A percentile compares a stretch with the other conserved stretches of the same genome.
These are phyloP conservation scores for Gnatocerus cornutus DNA, from an alignment of 2,888 invertebrate species.

Conservation along the genomic window DNA sequence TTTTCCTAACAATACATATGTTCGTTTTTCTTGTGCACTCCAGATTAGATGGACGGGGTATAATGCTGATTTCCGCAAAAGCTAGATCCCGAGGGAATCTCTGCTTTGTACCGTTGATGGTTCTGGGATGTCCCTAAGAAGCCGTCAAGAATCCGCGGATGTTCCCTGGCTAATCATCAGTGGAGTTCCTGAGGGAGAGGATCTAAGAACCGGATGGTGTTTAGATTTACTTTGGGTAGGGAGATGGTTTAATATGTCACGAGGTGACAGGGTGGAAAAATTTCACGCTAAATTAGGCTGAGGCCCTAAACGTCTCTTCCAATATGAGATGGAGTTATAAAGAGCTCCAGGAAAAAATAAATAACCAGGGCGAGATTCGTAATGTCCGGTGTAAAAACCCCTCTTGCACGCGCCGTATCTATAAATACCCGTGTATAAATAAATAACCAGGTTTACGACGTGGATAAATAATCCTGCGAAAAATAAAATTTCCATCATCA, in stretches of 20 bases:
- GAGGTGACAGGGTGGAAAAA: conserved; percentile 32
- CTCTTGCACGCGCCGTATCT: too few relatives aligned
- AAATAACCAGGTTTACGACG: too few relatives aligned
- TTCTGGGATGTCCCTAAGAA: conserved; percentile 36
- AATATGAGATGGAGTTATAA: conserved; percentile 25
- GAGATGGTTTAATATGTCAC: conserved; percentile 35
- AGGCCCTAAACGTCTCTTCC: conserved; percentile 16
- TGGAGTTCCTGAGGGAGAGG: conserved; percentile 15
- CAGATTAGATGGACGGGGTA: conserved; percentile 43
- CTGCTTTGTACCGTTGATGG: conserved; percentile 42
- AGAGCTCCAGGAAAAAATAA: background rate
- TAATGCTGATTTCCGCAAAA: conserved; percentile 45
- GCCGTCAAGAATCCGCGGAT: conserved; percentile 36
- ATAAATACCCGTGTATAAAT: too few relatives aligned
- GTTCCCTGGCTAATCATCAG: conserved; percentile 41
- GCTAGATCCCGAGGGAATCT: conserved; percentile 30
- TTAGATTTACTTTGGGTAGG: background rate
- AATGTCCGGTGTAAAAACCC: too few relatives aligned
- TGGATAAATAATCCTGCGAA: too few relatives aligned
- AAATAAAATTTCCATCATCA: too few relatives aligned
- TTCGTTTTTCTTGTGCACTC: conserved; percentile 23
- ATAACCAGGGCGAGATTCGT: too few relatives aligned
- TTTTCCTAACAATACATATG: conserved; percentile 35
- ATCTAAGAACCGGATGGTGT: background rate
- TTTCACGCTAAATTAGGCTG: conserved; percentile 39